A percentile compares a stretch with the other conserved stretches of the same genome.
Conservation (phyloP, 1,140 invertebrate species). For the Micrasema minimum region DNA sequence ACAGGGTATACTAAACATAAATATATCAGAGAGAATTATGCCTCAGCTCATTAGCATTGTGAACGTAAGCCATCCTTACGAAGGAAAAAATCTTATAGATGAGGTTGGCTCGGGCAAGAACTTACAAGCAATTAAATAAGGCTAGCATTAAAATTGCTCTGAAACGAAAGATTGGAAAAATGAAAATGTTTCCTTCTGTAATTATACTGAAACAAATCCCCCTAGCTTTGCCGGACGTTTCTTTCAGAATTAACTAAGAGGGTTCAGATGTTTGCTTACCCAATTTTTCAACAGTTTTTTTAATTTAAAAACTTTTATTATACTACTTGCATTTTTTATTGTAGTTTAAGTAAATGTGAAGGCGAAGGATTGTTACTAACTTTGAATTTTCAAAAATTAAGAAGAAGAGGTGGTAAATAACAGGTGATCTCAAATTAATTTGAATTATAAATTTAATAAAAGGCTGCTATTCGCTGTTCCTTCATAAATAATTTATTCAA, state of each 20-base stretch:
- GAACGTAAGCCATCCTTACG: constrained; percentile 20
- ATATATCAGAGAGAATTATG: constrained; percentile 24
- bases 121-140: constrained; percentile 30
- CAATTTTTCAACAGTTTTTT: too few relatives aligned
- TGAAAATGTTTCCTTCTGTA: not conserved
- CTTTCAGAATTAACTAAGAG: not conserved
- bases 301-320: too few relatives aligned
- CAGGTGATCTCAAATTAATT: too few relatives aligned
- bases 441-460: too few relatives aligned
- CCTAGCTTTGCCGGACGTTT: not conserved
- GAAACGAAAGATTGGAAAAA: constrained; percentile 6
- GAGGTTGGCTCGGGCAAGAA: constrained; percentile 8
- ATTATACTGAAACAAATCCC: not conserved
- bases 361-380: too few relatives aligned
- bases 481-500: too few relatives aligned
- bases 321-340: too few relatives aligned
- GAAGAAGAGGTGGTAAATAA: too few relatives aligned
- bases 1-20: constrained; percentile 1
- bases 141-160: not conserved
- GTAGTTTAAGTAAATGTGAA: too few relatives aligned
- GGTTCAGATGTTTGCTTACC: constrained; percentile 2
- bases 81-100: constrained; percentile 21
- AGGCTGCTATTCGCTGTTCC: too few relatives aligned
- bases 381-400: too few relatives aligned
- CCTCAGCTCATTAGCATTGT: constrained; percentile 31